Evolutionary conservation across 2,888 invertebrate genomes (phyloP), one percentile per base, ranked within the genome.

Genomic region (Hybos culiciformis): DNA sequence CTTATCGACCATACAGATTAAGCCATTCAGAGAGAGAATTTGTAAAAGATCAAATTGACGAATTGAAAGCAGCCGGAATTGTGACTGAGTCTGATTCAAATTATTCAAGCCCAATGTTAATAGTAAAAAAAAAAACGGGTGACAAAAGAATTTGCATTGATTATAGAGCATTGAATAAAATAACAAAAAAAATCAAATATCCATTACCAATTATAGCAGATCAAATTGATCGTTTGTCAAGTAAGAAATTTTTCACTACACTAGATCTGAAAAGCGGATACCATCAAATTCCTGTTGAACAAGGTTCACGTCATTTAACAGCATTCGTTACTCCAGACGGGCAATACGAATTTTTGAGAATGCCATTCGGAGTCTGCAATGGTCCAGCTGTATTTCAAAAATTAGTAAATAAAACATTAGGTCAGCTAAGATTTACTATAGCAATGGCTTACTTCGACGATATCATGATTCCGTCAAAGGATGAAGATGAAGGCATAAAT

Each of bases 361-460:
- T 61, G 55, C 56, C 58, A 3, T 65, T 60, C 44, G 61, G 60
- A 3, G 46, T 60, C 4, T 24, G 47, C 3, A 59, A 59, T 42
- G 54, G 56, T 3, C 55, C 55, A 12, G 26, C 17, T 7, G 14
- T 37, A n/a, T 61, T 59, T 48, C 56, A 56, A 42, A 39, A 53
- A 19, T 42, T 53, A 37, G 53, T 59, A 3, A 40, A 34, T 42
- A 34, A 33, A 31, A 29, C 34, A 3, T 37, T 43, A 21, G 37
- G 43, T 26, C 37, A 21, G 9, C 29, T 45, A 21, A 37, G 43
- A 31, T 32, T 24, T 37, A 31, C 15, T 19, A 36, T 46, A 14
- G 53, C 50, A 17, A 21, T 53, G 17, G 45, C 44, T 14, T 54
- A 54, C 37, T 18, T 56, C 15, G 52, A 55, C 37, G 53, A 55